Evolutionary conservation across 1,140 invertebrate species (phyloP).

Genomic region (Lithobius niger): DNA sequence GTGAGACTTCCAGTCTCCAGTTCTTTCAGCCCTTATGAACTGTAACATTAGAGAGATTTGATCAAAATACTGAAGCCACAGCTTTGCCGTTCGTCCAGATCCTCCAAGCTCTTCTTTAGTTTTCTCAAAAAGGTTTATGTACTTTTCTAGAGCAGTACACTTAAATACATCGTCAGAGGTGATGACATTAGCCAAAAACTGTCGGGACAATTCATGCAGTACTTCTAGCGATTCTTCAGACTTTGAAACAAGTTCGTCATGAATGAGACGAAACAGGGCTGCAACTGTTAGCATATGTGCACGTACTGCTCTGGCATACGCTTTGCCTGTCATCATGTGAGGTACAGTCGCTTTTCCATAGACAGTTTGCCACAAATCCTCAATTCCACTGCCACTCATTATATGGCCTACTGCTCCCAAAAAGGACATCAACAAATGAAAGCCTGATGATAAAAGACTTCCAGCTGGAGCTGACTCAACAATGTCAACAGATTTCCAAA

Average conservation of each 20-base stretch:
- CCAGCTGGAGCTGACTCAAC: too few species aligned
- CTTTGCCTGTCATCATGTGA: constrained; percentile 30
- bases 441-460: constrained; percentile 7
- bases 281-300: constrained; percentile 26
- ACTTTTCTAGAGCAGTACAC: too few species aligned
- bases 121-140: neutral
- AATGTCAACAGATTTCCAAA: constrained; percentile 8
- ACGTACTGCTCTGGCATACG: constrained; percentile 30
- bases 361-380: constrained; percentile 24
- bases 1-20: constrained; percentile 17
- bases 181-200: neutral
- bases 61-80: neutral
- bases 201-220: neutral
- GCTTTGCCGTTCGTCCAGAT: neutral
- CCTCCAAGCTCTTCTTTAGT: neutral
- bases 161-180: neutral
- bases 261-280: neutral
- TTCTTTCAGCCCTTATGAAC: constrained; percentile 22
- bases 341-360: constrained; percentile 24
- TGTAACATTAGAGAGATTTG: constrained; percentile 11
- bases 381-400: constrained; percentile 29
- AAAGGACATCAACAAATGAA: constrained; percentile 20
- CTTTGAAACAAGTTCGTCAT: neutral
- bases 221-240: neutral
- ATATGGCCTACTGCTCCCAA: constrained; percentile 27